Percentiles rank a stretch among this genome's conserved stretches.
Evolutionary conservation across 2,113 vertebrate genomes (phyloP).

Genomic region (Zosterops borbonicus): DNA sequence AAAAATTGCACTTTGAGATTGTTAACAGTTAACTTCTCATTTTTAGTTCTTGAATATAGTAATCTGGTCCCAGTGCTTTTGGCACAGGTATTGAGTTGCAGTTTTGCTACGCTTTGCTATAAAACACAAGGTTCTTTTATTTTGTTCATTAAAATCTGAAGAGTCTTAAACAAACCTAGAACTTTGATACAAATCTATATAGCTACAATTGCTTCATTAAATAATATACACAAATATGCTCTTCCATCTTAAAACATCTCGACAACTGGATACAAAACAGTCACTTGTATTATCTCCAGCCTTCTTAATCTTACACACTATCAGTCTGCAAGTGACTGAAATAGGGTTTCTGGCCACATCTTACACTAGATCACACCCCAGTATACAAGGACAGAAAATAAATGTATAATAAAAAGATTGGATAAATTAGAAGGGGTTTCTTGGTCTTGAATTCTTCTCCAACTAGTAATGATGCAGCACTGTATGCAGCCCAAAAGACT

Average conservation of each 20-base stretch:
- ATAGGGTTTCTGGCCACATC: slow-evolving; percentile 62
- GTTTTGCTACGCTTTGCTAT: slow-evolving; percentile 65
- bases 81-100: slow-evolving; percentile 70
- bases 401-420: slow-evolving; percentile 98
- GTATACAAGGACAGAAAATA: slow-evolving; percentile 99
- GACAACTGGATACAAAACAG: slow-evolving; percentile 67
- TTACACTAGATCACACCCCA: slow-evolving; percentile 85
- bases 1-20: slow-evolving; percentile 73
- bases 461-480: slow-evolving; percentile 94
- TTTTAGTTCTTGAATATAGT: slow-evolving; percentile 58
- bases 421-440: slow-evolving; percentile 99
- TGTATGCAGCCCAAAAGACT: slow-evolving; percentile 99
- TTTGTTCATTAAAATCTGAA: slow-evolving; percentile 76
- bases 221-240: slow-evolving; percentile 78
- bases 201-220: slow-evolving; percentile 79
- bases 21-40: slow-evolving; percentile 57
- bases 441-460: slow-evolving; percentile 99
- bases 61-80: slow-evolving; percentile 72
- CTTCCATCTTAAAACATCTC: slow-evolving; percentile 67
- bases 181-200: slow-evolving; percentile 80
- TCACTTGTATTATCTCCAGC: slow-evolving; percentile 42
- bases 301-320: slow-evolving; percentile 35
- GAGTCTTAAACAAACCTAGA: slow-evolving; percentile 76
- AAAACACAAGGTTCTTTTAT: slow-evolving; percentile 69
- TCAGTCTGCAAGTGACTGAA: slow-evolving; percentile 59